Conservation (phyloP, 37 sponge, comb jelly and placozoan genomes). For the Petrosia ficiformis region DNA sequence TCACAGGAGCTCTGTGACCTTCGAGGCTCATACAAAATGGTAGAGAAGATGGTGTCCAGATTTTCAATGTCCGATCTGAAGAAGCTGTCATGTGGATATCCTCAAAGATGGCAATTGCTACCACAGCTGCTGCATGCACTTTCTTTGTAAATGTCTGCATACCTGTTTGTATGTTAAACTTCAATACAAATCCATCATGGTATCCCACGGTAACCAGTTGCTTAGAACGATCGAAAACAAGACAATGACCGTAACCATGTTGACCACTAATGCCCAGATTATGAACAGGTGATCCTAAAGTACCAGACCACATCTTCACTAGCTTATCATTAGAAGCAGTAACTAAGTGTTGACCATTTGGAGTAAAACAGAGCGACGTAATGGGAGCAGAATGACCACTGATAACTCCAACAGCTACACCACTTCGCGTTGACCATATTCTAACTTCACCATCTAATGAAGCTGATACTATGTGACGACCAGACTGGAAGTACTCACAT, state of each 20-base stretch:
- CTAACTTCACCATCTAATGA: conserved; percentile 87
- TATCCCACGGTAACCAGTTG: conserved; percentile 62
- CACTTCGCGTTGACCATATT: conserved; percentile 79
- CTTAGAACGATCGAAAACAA: conserved; percentile 7
- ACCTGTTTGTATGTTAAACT: conserved; percentile 44
- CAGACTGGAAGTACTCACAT: conserved; percentile 78
- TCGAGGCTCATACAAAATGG: conserved; percentile 18
- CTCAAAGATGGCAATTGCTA: conserved; percentile 17
- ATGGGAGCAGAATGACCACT: conserved; percentile 78
- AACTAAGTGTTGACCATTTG: conserved; percentile 70
- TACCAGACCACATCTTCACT: conserved; percentile 84
- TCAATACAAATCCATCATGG: conserved; percentile 62
- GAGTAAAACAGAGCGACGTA: conserved; percentile 67
- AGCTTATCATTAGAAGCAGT: conserved; percentile 84
- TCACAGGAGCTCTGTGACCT: conserved; percentile 48
- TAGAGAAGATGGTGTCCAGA: conserved; percentile 32
- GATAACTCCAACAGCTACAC: conserved; percentile 71
- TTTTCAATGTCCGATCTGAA: conserved; percentile 51
- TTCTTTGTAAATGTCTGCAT: conserved; percentile 29
- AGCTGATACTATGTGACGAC: conserved; percentile 85
- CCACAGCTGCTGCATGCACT: conserved; percentile 31
- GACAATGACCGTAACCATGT: conserved; percentile 40
- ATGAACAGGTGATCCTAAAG: conserved; percentile 50
- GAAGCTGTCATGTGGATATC: conserved; percentile 52
- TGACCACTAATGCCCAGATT: conserved; percentile 18